Evolutionary conservation across 2,888 invertebrate species (phyloP), one percentile per base, ranked within the genome.

Genomic region (Leucoma salicis): DNA sequence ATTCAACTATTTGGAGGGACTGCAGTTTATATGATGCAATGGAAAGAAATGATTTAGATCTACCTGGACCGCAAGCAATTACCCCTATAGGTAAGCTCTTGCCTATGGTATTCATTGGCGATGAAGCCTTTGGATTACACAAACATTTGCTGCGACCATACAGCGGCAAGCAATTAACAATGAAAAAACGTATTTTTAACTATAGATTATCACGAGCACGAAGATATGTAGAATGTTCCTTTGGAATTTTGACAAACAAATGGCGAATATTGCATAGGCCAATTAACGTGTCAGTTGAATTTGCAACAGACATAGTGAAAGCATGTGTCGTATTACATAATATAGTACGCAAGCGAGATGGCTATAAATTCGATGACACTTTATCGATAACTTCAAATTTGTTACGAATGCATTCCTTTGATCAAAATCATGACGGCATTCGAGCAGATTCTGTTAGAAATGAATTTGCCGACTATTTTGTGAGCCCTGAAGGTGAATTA

Each of bases 361-460:
- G 34, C 35, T 40, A 40, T 40, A 40, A 35, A 40, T 40, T 38
- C 38, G 35, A 43, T 36, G 37, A 42, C 42, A 25, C 25, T 6
- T 10, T 25, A 6, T 25, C 4, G 4, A 10, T 25, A n/a, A n/a
- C n/a, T 42, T 39, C 33, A 45, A 46, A 46, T 47, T 53, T 43
- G 42, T 44, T 44, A 45, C 45, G 35, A 47, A 45, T 42, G 40
- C 47, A 51, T 47, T 47, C 47, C 42, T 45, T 47, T 45, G 38
- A 48, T 47, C 45, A 39, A 46, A 45, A 1, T 45, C 51, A 47
- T 45, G 44, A n/a, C 42, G 44, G 46, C 0, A 44, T 47, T 47
- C 36, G 42, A 40, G 47, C 44, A 42, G 37, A 47, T 47, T 42
- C 44, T 47, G 44, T 47, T 44, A 47, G 47, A 51, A 45, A 47